phyloP scores from a whole-genome alignment of 2,113 vertebrate genomes.

The Rostratula benghalensis region DNA sequence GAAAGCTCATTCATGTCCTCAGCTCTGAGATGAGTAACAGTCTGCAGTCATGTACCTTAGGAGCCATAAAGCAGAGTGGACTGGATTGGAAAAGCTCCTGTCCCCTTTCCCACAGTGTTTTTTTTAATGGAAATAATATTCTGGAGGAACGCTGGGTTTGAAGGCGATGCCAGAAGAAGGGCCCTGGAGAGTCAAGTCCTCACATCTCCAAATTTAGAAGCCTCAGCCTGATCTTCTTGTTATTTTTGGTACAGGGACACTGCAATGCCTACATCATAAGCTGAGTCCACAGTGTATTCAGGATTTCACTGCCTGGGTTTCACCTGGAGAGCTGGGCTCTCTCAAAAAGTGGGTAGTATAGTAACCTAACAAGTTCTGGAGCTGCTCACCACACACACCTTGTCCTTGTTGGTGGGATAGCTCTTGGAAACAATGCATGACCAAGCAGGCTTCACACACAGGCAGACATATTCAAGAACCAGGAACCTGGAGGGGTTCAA shows the following conservation, averaged over 20 bases:
- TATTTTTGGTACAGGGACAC: not conserved
- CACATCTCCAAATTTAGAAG: not conserved
- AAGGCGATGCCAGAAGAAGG: not conserved
- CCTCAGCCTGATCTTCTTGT: not conserved
- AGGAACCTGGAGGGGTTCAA: too few relatives aligned
- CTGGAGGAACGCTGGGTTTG: not conserved
- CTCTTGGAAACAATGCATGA: not conserved
- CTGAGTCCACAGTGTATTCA: not conserved
- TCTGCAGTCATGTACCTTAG: conserved; percentile 21
- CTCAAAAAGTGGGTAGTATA: not conserved
- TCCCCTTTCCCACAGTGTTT: not conserved
- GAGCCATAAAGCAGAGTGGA: conserved; percentile 12
- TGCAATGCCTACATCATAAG: not conserved
- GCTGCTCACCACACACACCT: not conserved
- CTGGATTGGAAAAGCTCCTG: not conserved
- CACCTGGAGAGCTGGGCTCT: not conserved
- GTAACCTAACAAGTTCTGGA: not conserved
- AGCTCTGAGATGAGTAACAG: conserved; percentile 7
- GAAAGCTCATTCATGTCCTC: conserved; percentile 31
- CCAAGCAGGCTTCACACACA: not conserved
- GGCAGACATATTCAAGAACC: not conserved
- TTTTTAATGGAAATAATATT: not conserved
- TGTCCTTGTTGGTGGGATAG: fast-evolving
- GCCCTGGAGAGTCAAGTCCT: not conserved
- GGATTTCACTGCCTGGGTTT: not conserved